These are phyloP conservation scores for Caenorhabditis parvicauda DNA, from an alignment of 2,888 invertebrate species.

Conservation along the genomic window DNA sequence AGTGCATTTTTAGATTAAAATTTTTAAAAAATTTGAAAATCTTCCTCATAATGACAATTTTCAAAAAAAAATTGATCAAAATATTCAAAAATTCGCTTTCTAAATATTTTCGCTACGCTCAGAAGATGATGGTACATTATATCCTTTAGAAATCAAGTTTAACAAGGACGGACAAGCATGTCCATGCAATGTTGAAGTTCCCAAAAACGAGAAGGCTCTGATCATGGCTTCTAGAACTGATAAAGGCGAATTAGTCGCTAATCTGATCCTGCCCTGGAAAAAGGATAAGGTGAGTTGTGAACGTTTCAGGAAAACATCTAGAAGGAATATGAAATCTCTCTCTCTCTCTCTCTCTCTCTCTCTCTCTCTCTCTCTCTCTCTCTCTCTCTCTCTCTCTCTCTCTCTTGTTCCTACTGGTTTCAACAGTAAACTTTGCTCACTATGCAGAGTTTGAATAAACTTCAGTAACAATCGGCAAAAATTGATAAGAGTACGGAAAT, in stretches of 20 bases:
- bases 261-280: slow-evolving; percentile 59
- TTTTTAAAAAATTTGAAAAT: not conserved
- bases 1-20: not conserved
- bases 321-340: not conserved
- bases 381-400: too few species aligned
- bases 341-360: not conserved
- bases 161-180: slow-evolving; percentile 23
- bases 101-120: too few species aligned
- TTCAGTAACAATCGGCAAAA: too few species aligned
- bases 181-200: slow-evolving; percentile 25
- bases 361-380: too few species aligned
- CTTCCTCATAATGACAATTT: not conserved
- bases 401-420: too few species aligned
- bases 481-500: too few species aligned
- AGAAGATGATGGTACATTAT: not conserved
- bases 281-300: slow-evolving; percentile 15
- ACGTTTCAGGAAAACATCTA: not conserved
- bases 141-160: slow-evolving; percentile 36
- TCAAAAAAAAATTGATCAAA: not conserved
- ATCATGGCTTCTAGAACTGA: slow-evolving; percentile 47
- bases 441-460: too few species aligned
- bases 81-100: not conserved
- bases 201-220: slow-evolving; percentile 26
- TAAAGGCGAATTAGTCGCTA: slow-evolving; percentile 43
- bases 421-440: too few species aligned